Evolutionary conservation across 2,888 invertebrate species (phyloP).

Genomic region (Mythimna loreyi): DNA sequence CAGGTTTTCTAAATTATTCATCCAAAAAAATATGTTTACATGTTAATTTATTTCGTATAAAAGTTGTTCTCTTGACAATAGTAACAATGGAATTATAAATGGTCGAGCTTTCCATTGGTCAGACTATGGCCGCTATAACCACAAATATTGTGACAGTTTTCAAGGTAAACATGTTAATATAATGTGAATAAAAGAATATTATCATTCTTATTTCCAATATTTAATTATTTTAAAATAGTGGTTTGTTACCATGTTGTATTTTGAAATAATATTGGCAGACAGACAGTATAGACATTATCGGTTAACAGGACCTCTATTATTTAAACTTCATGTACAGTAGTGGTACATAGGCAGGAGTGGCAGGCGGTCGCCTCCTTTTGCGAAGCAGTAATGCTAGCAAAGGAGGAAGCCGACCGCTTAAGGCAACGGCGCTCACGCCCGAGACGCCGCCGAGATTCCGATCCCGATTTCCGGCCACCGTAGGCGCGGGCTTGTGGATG

Average conservation of each 20-base stretch:
- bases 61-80: conserved; percentile 10
- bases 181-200: conserved; percentile 23
- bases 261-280: not conserved
- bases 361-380: no score
- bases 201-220: conserved; percentile 32
- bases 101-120: conserved; percentile 4
- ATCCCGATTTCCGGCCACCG: no score
- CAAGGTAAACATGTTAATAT: conserved; percentile 47
- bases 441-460: no score
- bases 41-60: conserved; percentile 7
- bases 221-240: not conserved
- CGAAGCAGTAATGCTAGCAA: no score
- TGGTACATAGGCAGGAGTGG: no score
- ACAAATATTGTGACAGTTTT: conserved; percentile 30
- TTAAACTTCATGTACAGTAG: no score
- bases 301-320: no score
- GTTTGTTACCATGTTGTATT: conserved; percentile 26
- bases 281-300: no score
- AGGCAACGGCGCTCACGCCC: no score
- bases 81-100: conserved; percentile 25
- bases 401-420: no score
- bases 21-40: not conserved
- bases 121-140: conserved; percentile 6
- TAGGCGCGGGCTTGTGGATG: no score
- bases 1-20: not conserved